Base-by-base conservation (phyloP, 2,888 invertebrate species). In the Synanthedon andrenaeformis region DNA sequence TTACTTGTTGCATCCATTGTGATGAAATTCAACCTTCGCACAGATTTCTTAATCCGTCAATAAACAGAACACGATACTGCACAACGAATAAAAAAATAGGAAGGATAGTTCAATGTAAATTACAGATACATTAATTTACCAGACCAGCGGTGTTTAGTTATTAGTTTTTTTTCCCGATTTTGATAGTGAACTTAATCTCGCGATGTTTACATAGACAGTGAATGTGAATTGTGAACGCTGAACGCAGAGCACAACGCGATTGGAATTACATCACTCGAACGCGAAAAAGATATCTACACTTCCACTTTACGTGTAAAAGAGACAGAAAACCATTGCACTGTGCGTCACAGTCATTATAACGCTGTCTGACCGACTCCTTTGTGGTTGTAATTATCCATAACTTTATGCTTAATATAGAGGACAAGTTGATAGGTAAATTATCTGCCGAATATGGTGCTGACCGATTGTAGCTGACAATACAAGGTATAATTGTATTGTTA, bases 1-100 rank as follows among this genome's bases (percentile, higher is more conserved):
- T 86, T 70, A 86, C 86, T 82, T 63, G 86, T 86, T 70, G 86
- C 86, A 79, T 86, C 86, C 86, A 86, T 85, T 67, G 60, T 82
- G 76, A 72, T 70, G 76, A 81, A 82, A 81, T 70, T 59, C 68
- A 80, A 81, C 82, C 83, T 83, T 83, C 78, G 70, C 58, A 57
- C 62, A 53, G 67, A 71, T 76, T 77, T 76, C 70, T 69, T 66
- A 70, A 54, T 55, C 53, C 35, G 35, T 45, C 45, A 45, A 45
- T 45, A 60, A 54, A 61, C 54, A 59, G 65, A 65, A 13, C 12
- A 45, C 45, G 12, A 11, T 8, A 45, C 3, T 45, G 10, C 49
- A 57, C 51, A 54, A 35, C 52, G 52, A 54, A 42, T 51, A 52
- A 56, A 59, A 58, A 49, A 23, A 5, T 23, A 1, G 23, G 14